A percentile compares a stretch with the other conserved stretches of the same genome.
Evolutionary conservation across 2,113 vertebrate genomes (phyloP).

Genomic region (Sapajus apella): DNA sequence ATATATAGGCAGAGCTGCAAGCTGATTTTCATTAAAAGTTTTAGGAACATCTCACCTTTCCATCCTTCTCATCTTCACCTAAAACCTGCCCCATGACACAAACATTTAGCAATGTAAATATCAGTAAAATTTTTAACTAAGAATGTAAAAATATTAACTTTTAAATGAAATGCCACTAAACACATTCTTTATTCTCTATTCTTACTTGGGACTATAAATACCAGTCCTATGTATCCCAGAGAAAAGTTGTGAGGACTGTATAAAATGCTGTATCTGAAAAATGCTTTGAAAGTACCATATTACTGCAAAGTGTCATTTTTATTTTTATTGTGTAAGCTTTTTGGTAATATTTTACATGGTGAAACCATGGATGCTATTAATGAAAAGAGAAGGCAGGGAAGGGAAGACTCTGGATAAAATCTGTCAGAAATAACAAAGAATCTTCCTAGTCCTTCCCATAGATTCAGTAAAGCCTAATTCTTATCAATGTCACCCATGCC

Average conservation of each 20-base stretch:
- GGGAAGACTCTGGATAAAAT: neutral
- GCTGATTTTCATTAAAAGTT: neutral
- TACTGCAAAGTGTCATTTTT: neutral
- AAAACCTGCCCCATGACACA: neutral
- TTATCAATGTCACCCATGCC: neutral
- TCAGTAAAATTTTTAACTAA: neutral
- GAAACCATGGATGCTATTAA: neutral
- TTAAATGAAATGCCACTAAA: neutral
- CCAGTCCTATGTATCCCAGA: neutral
- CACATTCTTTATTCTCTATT: neutral
- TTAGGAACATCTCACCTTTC: neutral
- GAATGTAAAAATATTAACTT: neutral
- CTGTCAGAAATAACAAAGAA: neutral
- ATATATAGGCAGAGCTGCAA: neutral
- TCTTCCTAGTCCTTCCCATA: neutral
- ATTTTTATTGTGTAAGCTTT: neutral
- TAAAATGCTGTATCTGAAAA: neutral
- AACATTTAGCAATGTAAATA: neutral
- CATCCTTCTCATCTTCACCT: neutral
- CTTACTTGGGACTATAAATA: neutral
- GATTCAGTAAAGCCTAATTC: neutral
- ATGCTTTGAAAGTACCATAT: neutral
- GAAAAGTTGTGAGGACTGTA: neutral
- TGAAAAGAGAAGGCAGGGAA: neutral
- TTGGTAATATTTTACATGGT: neutral